Conservation (phyloP, 2,888 invertebrate genomes). For the Acronicta psi region DNA sequence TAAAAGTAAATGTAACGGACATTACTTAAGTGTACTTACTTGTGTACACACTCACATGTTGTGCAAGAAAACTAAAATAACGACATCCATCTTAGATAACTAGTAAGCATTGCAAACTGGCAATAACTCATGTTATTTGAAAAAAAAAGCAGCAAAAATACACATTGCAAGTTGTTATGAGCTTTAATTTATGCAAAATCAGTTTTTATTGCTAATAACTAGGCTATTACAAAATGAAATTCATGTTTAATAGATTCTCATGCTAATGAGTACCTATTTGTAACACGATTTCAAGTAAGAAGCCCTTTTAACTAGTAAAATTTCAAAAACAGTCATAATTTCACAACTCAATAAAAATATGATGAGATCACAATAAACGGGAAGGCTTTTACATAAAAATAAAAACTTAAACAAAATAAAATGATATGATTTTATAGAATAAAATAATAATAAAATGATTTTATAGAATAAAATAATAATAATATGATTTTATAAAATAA, state of each 20-base stretch:
- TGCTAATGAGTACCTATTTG: background rate
- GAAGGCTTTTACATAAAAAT: too few relatives aligned
- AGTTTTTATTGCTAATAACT: slow-evolving; percentile 6
- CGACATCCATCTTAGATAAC: slow-evolving; percentile 22
- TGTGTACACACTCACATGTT: slow-evolving; percentile 7
- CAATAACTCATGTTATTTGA: slow-evolving; percentile 1
- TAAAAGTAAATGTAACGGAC: slow-evolving; percentile 19
- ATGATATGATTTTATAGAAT: too few relatives aligned
- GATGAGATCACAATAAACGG: too few relatives aligned
- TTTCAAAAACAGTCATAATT: too few relatives aligned
- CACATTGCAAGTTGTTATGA: slow-evolving; percentile 5
- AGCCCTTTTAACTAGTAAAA: too few relatives aligned
- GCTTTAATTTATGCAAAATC: slow-evolving; percentile 11
- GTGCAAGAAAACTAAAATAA: slow-evolving; percentile 16
- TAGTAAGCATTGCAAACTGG: background rate
- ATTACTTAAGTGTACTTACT: slow-evolving; percentile 18
- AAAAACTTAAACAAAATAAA: too few relatives aligned
- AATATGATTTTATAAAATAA: too few relatives aligned
- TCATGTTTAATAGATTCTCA: slow-evolving; percentile 1
- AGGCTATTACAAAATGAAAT: slow-evolving; percentile 6
- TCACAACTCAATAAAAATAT: too few relatives aligned
- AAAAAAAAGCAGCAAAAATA: background rate
- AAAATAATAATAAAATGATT: too few relatives aligned
- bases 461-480: too few relatives aligned
- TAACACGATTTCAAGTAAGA: background rate